These are phyloP conservation scores for Chroicocephalus ridibundus DNA, from an alignment of 2,113 vertebrate species.

Conservation along the genomic window DNA sequence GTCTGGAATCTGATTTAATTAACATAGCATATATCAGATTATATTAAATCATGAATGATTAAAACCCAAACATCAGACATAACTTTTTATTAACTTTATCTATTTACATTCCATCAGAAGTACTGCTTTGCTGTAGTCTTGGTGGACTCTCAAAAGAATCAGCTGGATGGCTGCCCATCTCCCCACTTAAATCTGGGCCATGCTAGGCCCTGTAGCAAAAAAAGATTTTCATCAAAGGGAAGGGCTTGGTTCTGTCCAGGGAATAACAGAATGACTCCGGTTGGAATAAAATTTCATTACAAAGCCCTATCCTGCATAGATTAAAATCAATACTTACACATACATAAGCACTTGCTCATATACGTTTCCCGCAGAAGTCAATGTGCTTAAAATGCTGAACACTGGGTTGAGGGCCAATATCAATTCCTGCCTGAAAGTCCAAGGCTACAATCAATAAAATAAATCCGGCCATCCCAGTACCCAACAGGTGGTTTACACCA, in stretches of 20 bases:
- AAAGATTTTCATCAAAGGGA: not conserved
- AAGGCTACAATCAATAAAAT: not conserved
- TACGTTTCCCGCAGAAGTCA: not conserved
- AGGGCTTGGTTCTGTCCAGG: not conserved
- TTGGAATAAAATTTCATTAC: not conserved
- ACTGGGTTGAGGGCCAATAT: not conserved
- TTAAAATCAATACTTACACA: not conserved
- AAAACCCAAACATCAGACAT: not conserved
- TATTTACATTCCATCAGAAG: not conserved
- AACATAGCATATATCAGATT: not conserved
- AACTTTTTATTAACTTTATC: not conserved
- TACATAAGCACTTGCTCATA: not conserved
- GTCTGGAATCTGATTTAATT: not conserved
- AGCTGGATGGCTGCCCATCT: not conserved
- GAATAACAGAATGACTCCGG: not conserved
- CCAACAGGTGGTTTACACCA: not conserved
- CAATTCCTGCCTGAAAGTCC: not conserved
- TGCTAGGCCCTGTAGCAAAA: not conserved
- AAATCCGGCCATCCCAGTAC: not conserved
- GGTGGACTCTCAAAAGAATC: not conserved
- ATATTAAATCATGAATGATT: not conserved
- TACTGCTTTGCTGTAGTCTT: not conserved
- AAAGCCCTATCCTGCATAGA: not conserved
- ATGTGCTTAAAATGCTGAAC: not conserved
- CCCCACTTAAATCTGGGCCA: not conserved